phyloP scores from a whole-genome alignment of 2,113 vertebrate genomes.

The Dermatemys mawii region DNA sequence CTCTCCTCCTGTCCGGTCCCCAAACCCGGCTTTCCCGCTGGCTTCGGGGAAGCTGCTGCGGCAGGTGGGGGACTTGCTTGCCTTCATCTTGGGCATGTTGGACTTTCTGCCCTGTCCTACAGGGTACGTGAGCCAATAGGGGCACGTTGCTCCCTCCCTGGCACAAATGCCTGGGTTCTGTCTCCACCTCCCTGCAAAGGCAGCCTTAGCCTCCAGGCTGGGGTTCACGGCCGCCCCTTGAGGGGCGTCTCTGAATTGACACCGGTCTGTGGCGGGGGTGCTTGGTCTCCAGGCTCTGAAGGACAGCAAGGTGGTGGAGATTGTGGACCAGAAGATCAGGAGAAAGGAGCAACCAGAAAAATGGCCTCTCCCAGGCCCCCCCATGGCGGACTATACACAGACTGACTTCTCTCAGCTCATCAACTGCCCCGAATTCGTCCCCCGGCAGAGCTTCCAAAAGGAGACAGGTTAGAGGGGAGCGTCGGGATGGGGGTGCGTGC shows the following conservation, averaged over 20 bases:
- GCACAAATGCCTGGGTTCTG: not conserved
- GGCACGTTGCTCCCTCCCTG: too few relatives aligned
- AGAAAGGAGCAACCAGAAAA: constrained; percentile 93
- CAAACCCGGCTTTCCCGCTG: too few relatives aligned
- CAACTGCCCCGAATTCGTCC: constrained; percentile 96
- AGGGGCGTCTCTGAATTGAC: not conserved
- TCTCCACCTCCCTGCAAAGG: not conserved
- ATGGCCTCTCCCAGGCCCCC: constrained; percentile 94
- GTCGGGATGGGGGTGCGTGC: not conserved
- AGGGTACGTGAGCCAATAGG: not conserved
- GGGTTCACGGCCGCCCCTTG: accelerated
- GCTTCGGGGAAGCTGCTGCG: not conserved
- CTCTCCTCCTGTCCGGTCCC: not conserved
- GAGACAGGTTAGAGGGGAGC: constrained; percentile 80
- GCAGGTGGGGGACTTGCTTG: too few relatives aligned
- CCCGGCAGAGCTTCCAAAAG: constrained; percentile 87
- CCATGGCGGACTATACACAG: constrained; percentile 85
- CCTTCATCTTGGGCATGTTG: too few relatives aligned
- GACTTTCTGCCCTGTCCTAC: too few relatives aligned
- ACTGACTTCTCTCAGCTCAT: constrained; percentile 97
- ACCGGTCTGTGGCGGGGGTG: not conserved
- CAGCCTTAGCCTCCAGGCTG: accelerated
- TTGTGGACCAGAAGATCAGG: constrained; percentile 94
- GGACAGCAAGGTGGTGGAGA: constrained; percentile 95
- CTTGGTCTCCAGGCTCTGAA: constrained; percentile 85